These are phyloP conservation scores for Fratercula arctica DNA, from an alignment of 2,797 vertebrate genomes.

Conservation along the genomic window DNA sequence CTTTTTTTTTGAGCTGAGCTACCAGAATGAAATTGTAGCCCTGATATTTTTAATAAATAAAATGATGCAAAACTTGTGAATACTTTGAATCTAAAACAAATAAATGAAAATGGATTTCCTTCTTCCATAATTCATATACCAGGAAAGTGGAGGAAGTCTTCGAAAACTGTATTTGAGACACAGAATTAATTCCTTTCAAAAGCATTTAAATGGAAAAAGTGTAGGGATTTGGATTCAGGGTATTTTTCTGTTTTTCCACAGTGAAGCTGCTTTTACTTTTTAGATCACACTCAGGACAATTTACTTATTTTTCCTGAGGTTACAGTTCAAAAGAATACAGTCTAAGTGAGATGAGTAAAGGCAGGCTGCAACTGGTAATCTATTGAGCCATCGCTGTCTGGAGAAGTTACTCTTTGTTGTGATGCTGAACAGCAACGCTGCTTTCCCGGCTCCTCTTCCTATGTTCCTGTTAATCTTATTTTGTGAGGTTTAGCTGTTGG, in stretches of 20 bases:
- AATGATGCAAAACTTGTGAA: background rate
- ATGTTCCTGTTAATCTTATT: background rate
- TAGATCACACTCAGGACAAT: constrained; percentile 42
- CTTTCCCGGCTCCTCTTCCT: constrained; percentile 34
- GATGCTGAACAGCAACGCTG: background rate
- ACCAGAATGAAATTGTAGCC: background rate
- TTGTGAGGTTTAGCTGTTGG: background rate
- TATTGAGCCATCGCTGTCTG: constrained; percentile 15
- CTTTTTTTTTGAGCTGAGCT: background rate
- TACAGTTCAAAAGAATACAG: constrained; percentile 43
- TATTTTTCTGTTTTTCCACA: background rate
- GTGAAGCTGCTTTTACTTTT: constrained; percentile 26
- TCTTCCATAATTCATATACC: background rate
- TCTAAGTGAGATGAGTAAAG: constrained; percentile 55
- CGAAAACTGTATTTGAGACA: background rate
- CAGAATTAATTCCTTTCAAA: constrained; percentile 5
- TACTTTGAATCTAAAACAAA: background rate
- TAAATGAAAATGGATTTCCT: background rate
- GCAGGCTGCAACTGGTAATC: constrained; percentile 56
- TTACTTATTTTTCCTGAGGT: constrained; percentile 43
- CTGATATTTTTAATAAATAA: background rate
- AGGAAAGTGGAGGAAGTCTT: background rate
- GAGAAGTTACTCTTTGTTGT: constrained; percentile 67
- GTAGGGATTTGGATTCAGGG: background rate
- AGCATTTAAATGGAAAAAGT: background rate